phyloP scores from a whole-genome alignment of 2,888 invertebrate species.

The Germaria angustata region DNA sequence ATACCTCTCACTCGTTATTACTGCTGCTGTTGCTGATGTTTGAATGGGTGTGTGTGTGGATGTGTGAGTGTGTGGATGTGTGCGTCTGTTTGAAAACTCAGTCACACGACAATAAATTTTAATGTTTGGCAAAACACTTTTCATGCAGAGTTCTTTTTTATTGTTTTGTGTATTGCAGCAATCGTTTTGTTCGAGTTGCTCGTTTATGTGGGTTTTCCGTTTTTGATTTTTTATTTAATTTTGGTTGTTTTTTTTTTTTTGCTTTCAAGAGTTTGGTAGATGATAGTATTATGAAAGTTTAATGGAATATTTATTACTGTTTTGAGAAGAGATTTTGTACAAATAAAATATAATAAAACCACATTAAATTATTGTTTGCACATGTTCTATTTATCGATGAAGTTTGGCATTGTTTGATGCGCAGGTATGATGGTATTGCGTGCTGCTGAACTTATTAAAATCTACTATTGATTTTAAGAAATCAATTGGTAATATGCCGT shows the following conservation, averaged over 20 bases:
- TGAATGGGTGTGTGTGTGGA: neutral
- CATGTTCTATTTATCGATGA: neutral
- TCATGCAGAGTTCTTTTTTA: slow-evolving; percentile 32
- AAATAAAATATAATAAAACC: slow-evolving; percentile 29
- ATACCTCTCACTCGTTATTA: slow-evolving; percentile 2
- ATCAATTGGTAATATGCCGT: no score
- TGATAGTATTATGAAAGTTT: slow-evolving; percentile 48
- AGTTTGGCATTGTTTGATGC: neutral
- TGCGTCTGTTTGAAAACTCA: neutral
- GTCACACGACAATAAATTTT: slow-evolving; percentile 56
- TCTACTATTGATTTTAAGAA: no score
- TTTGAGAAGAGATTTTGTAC: slow-evolving; percentile 32
- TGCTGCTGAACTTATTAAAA: neutral
- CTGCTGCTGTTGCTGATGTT: neutral
- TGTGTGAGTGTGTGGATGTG: neutral
- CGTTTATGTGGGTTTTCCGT: slow-evolving; percentile 2
- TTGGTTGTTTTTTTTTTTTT: neutral
- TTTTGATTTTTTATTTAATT: neutral
- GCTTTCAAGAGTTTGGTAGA: slow-evolving; percentile 14
- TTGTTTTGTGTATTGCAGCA: slow-evolving; percentile 42
- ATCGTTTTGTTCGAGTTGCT: slow-evolving; percentile 33
- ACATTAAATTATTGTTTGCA: slow-evolving; percentile 8
- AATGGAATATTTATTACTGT: slow-evolving; percentile 55
- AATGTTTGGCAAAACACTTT: slow-evolving; percentile 58
- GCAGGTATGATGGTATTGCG: neutral